Percentiles rank a stretch among this genome's conserved stretches.
These are phyloP conservation scores for Leptarthrus brevirostris DNA, from an alignment of 2,888 invertebrate species.

Conservation along the genomic window DNA sequence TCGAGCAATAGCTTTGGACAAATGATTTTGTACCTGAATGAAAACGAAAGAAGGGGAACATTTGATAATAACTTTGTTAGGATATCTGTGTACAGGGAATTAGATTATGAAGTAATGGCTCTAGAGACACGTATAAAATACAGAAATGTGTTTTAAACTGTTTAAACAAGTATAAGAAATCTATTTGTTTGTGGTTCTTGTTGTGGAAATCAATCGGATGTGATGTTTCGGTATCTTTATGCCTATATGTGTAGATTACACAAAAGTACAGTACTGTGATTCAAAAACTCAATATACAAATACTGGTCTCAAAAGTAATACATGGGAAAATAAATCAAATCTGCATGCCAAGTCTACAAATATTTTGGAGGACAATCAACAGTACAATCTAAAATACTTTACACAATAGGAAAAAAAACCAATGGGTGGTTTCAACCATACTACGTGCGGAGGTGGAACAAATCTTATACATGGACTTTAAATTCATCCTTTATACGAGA, in stretches of 20 bases:
- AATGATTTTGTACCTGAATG: slow-evolving; percentile 94
- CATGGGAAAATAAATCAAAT: slow-evolving; percentile 17
- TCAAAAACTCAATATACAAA: slow-evolving; percentile 15
- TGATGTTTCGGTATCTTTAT: too few species aligned
- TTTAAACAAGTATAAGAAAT: too few species aligned
- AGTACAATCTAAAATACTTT: slow-evolving; percentile 29
- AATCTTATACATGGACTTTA: slow-evolving; percentile 27
- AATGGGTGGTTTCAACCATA: slow-evolving; percentile 25
- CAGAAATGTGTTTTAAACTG: too few species aligned
- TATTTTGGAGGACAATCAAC: slow-evolving; percentile 27
- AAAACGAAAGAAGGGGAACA: slow-evolving; percentile 16
- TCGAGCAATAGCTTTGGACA: slow-evolving; percentile 88
- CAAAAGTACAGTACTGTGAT: slow-evolving; percentile 21
- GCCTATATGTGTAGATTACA: too few species aligned
- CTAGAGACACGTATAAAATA: too few species aligned
- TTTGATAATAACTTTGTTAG: slow-evolving; percentile 15
- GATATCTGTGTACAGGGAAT: not conserved
- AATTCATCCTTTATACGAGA: slow-evolving; percentile 20
- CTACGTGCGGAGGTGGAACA: slow-evolving; percentile 39
- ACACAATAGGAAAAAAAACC: slow-evolving; percentile 7
- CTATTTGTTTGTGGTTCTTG: too few species aligned
- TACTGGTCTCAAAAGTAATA: slow-evolving; percentile 18
- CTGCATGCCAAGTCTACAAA: slow-evolving; percentile 27
- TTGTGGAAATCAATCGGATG: too few species aligned
- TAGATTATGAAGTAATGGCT: not conserved